These are phyloP conservation scores for Sphaeramia orbicularis DNA, from an alignment of 2,797 vertebrate species.

Conservation along the genomic window DNA sequence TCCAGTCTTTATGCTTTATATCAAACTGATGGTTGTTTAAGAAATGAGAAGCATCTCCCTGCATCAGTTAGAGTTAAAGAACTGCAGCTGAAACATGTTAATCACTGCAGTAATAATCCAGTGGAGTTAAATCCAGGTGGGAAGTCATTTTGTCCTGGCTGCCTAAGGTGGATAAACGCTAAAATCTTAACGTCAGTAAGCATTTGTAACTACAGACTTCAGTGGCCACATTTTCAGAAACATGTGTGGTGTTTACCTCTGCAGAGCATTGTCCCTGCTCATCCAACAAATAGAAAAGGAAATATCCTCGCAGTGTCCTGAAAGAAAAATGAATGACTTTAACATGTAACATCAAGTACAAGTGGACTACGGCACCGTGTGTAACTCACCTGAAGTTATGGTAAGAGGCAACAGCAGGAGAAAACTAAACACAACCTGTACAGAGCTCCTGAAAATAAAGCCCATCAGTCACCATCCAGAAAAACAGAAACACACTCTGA, in stretches of 20 bases:
- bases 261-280: slow-evolving; percentile 23
- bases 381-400: slow-evolving; percentile 70
- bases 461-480: no score
- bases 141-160: background rate
- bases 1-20: no score
- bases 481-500: no score
- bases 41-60: no score
- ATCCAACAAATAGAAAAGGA: slow-evolving; percentile 81
- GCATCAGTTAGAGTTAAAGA: no score
- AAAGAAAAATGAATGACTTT: background rate
- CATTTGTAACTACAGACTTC: no score
- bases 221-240: background rate
- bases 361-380: background rate
- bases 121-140: no score
- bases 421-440: slow-evolving; percentile 49
- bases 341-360: background rate
- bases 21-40: no score
- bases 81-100: no score
- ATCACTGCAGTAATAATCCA: no score
- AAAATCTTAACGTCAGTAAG: no score
- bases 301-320: slow-evolving; percentile 62
- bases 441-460: slow-evolving; percentile 59
- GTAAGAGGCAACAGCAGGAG: slow-evolving; percentile 46
- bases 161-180: no score
- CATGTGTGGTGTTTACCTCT: slow-evolving; percentile 54